Percentiles rank a stretch among this genome's conserved stretches.
These are phyloP conservation scores for Parauchenoglanis punctatus DNA, from an alignment of 2,797 vertebrate genomes.

Conservation along the genomic window DNA sequence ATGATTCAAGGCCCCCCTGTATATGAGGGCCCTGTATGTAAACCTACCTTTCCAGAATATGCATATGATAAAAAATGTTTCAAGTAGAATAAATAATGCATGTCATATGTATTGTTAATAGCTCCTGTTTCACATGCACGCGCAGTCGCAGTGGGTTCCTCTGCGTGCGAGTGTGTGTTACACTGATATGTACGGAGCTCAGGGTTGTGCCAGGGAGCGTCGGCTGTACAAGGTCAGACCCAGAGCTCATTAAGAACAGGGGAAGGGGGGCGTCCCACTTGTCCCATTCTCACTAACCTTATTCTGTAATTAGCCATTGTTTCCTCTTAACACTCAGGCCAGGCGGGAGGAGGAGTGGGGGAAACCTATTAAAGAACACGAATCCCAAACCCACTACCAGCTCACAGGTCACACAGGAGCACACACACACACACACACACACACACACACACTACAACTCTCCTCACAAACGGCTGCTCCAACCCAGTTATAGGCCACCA, in stretches of 20 bases:
- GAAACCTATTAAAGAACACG: slow-evolving; percentile 58
- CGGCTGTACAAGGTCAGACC: slow-evolving; percentile 67
- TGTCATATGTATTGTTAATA: slow-evolving; percentile 7
- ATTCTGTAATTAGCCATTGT: slow-evolving; percentile 72
- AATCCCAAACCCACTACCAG: slow-evolving; percentile 51
- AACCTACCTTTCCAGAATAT: slow-evolving; percentile 9
- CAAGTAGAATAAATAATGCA: slow-evolving; percentile 12
- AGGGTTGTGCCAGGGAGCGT: slow-evolving; percentile 54
- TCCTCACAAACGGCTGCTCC: slow-evolving; percentile 22
- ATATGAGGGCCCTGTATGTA: not conserved
- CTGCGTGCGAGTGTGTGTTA: slow-evolving; percentile 21
- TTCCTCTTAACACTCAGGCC: slow-evolving; percentile 67
- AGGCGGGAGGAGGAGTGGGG: slow-evolving; percentile 50
- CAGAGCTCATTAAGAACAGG: slow-evolving; percentile 67
- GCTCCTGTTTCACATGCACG: not conserved
- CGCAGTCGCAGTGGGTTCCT: not conserved
- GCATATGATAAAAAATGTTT: slow-evolving; percentile 2
- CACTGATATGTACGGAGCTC: slow-evolving; percentile 47
- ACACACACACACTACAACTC: slow-evolving; percentile 20
- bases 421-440: slow-evolving; percentile 18
- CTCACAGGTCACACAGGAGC: slow-evolving; percentile 48
- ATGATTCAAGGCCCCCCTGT: not conserved
- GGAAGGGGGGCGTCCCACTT: slow-evolving; percentile 60
- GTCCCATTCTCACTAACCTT: slow-evolving; percentile 67
- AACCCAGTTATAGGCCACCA: slow-evolving; percentile 19